Base-by-base conservation (phyloP, 2,888 invertebrate genomes). In the Tetramorium bicarinatum region DNA sequence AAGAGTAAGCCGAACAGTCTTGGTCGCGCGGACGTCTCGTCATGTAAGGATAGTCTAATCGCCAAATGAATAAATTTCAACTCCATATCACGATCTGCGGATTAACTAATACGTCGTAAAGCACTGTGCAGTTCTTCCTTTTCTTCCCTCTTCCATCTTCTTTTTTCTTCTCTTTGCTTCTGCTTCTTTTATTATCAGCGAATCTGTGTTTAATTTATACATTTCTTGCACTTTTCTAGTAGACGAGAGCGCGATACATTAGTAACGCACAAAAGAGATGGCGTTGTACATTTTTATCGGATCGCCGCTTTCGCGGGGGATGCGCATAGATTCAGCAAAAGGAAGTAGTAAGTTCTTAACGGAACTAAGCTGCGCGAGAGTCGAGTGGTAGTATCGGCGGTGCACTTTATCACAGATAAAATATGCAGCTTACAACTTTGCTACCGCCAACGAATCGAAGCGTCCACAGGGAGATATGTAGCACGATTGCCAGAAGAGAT, bases 351-450 rank as follows among this genome's bases (percentile, higher is more conserved):
- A 64, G 69, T 82, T 67, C 79, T 82, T 64, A 67, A 62, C 52
- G 66, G 85, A 82, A 54, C 56, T 79, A 80, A 87, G 72, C 62
- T 79, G 72, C 66, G 74, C 52, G 47, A 76, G 62, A 62, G 47
- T 49, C 56, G 47, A 67, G 59, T 44, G 49, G 21, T n/a, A 69
- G 75, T 64, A 82, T 83, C 71, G 69, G 66, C 54, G 52, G 38
- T 77, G 87, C 81, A 87, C 84, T 88, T 88, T 88, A 84, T 88
- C 85, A 82, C 69, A 44, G 84, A 88, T 88, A 88, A 88, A 88
- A 87, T 88, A 88, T 88, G 88, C 85, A 87, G 85, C 83, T 85
- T 87, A 87, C 88, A 85, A 84, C 81, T 88, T 88, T 72, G 71
- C 79, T 82, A 84, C 74, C 82, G 44, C 61, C 84, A 67, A 85